These are phyloP conservation scores for Hartigia nigra DNA, from an alignment of 2,888 invertebrate species.

Conservation along the genomic window DNA sequence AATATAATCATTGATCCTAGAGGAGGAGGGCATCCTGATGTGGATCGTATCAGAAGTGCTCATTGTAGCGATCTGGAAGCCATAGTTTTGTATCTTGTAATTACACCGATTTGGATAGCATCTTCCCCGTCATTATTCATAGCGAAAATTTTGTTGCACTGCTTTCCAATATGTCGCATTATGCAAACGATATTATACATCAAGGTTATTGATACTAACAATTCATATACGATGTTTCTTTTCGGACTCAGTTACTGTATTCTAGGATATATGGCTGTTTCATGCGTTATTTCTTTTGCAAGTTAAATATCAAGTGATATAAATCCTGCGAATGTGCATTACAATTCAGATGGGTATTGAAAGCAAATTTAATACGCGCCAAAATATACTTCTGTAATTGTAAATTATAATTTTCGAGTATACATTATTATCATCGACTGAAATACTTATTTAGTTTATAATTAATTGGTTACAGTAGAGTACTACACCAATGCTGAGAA, in stretches of 20 bases:
- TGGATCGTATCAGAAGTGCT: slow-evolving; percentile 47
- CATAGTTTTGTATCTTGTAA: slow-evolving; percentile 41
- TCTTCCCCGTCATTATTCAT: slow-evolving; percentile 33
- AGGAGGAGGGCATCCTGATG: slow-evolving; percentile 51
- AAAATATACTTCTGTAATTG: background rate
- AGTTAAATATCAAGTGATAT: background rate
- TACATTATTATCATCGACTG: too few species aligned
- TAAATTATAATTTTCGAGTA: background rate
- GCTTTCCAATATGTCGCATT: slow-evolving; percentile 40
- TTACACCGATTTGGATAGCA: slow-evolving; percentile 45
- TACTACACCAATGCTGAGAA: too few species aligned
- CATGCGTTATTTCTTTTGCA: slow-evolving; percentile 10
- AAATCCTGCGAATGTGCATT: background rate
- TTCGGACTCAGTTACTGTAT: slow-evolving; percentile 22
- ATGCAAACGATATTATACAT: slow-evolving; percentile 39
- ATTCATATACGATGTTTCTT: slow-evolving; percentile 8
- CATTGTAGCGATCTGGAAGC: slow-evolving; percentile 47
- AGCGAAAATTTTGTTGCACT: slow-evolving; percentile 33
- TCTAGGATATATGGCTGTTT: slow-evolving; percentile 23
- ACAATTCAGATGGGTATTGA: background rate
- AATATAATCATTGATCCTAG: slow-evolving; percentile 40
- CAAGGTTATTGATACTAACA: slow-evolving; percentile 29
- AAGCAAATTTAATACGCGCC: background rate
- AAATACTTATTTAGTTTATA: too few species aligned
- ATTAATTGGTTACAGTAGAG: too few species aligned